These are phyloP conservation scores for Hyaena hyaena DNA, from an alignment of 2,113 vertebrate genomes.

Conservation along the genomic window DNA sequence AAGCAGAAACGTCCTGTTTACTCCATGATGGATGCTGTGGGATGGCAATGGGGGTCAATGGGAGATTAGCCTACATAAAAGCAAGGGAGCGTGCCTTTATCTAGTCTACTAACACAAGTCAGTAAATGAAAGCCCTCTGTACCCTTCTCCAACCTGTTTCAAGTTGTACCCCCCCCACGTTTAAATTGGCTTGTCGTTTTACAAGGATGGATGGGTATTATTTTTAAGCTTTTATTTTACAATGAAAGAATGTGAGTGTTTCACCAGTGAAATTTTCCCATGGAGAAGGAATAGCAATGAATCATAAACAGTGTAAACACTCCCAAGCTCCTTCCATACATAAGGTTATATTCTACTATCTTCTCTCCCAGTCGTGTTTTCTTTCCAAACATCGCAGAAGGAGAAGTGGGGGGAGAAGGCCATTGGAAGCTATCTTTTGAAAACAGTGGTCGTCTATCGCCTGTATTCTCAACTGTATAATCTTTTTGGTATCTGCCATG, in stretches of 20 bases:
- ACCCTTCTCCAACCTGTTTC: constrained; percentile 55
- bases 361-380: constrained; percentile 64
- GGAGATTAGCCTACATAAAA: constrained; percentile 69
- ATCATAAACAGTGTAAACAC: constrained; percentile 70
- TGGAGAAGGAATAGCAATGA: constrained; percentile 65
- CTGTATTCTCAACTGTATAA: neutral
- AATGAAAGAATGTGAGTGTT: constrained; percentile 67
- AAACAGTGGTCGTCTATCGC: constrained; percentile 36
- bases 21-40: constrained; percentile 40
- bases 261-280: constrained; percentile 78
- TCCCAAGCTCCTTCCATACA: constrained; percentile 9
- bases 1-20: constrained; percentile 50
- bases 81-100: constrained; percentile 56
- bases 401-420: neutral
- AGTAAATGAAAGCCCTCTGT: constrained; percentile 42
- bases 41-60: neutral
- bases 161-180: constrained; percentile 53
- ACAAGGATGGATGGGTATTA: constrained; percentile 82
- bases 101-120: constrained; percentile 57
- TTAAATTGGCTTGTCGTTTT: constrained; percentile 79
- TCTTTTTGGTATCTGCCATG: constrained; percentile 1
- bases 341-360: constrained; percentile 13
- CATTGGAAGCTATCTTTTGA: constrained; percentile 12
- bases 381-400: constrained; percentile 68
- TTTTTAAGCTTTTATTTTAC: constrained; percentile 81